Percentiles rank a stretch among this genome's conserved stretches.
phyloP scores from a whole-genome alignment of 2,888 invertebrate genomes.

The Operophtera brumata region DNA sequence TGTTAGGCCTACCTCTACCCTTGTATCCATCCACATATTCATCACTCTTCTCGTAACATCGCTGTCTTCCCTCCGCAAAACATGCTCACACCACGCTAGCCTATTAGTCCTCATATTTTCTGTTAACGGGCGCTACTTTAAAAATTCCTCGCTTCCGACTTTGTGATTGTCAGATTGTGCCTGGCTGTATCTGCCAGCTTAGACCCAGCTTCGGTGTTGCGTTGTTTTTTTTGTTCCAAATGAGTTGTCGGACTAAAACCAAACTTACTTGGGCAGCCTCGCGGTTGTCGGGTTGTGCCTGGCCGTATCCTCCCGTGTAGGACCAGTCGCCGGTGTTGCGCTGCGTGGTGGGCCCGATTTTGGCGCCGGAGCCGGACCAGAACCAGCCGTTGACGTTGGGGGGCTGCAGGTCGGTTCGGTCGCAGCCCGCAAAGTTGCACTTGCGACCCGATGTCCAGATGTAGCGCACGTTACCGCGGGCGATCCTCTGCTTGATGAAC shows the following conservation, averaged over 20 bases:
- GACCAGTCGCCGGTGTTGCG: slow-evolving; percentile 96
- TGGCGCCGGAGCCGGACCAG: slow-evolving; percentile 96
- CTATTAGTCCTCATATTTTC: too few relatives aligned
- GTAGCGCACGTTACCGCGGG: slow-evolving; percentile 88
- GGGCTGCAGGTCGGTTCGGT: slow-evolving; percentile 90
- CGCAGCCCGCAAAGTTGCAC: slow-evolving; percentile 95
- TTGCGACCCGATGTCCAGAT: slow-evolving; percentile 96
- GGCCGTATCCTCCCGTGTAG: slow-evolving; percentile 91
- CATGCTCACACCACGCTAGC: too few relatives aligned
- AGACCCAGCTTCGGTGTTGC: background rate
- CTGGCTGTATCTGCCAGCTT: background rate
- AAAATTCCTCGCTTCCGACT: background rate
- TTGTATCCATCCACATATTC: too few relatives aligned
- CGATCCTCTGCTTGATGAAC: slow-evolving; percentile 92
- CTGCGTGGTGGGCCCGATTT: slow-evolving; percentile 93
- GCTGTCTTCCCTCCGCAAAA: too few relatives aligned
- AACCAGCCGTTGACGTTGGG: slow-evolving; percentile 94
- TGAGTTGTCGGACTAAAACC: background rate
- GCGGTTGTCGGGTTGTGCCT: slow-evolving; percentile 93
- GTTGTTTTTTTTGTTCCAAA: background rate
- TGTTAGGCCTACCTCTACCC: too few relatives aligned
- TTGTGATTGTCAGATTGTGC: too few relatives aligned
- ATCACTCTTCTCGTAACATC: too few relatives aligned
- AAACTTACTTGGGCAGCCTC: slow-evolving; percentile 89
- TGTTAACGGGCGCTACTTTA: too few relatives aligned